phyloP scores from a whole-genome alignment of 92 coral and sea anemone species.

The Parazoanthus swiftii region DNA sequence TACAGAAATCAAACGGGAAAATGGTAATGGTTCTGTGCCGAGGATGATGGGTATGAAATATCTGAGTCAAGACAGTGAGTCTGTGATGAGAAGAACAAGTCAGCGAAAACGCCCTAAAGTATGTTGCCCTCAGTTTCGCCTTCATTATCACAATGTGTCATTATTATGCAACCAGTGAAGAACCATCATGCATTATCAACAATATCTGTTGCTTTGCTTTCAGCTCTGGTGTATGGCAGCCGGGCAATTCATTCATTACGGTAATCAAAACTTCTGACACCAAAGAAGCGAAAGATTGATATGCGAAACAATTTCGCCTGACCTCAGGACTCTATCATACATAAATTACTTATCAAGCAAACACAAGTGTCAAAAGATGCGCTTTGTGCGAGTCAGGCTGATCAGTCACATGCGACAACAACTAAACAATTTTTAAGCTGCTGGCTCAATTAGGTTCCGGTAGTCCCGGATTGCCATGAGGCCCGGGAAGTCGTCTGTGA shows the following conservation, averaged over 20 bases:
- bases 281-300: conserved; percentile 23
- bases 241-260: conserved; percentile 26
- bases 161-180: conserved; percentile 44
- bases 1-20: conserved; percentile 57
- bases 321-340: conserved; percentile 45
- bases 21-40: conserved; percentile 56
- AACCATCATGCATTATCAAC: conserved; percentile 35
- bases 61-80: conserved; percentile 63
- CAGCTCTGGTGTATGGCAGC: conserved; percentile 10
- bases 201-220: conserved; percentile 38
- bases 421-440: conserved; percentile 10
- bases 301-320: conserved; percentile 35
- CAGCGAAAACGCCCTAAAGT: conserved; percentile 99
- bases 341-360: conserved; percentile 41
- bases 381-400: neutral
- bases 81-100: conserved; percentile 81
- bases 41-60: conserved; percentile 59
- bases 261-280: conserved; percentile 30
- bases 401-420: conserved; percentile 33
- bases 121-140: conserved; percentile 70
- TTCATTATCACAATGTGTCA: conserved; percentile 75
- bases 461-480: conserved; percentile 1
- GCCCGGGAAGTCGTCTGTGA: conserved; percentile 35
- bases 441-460: conserved; percentile 20
- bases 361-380: conserved; percentile 1